Base-by-base conservation (phyloP, 2,888 invertebrate species). In the Parasteatoda lunata region DNA sequence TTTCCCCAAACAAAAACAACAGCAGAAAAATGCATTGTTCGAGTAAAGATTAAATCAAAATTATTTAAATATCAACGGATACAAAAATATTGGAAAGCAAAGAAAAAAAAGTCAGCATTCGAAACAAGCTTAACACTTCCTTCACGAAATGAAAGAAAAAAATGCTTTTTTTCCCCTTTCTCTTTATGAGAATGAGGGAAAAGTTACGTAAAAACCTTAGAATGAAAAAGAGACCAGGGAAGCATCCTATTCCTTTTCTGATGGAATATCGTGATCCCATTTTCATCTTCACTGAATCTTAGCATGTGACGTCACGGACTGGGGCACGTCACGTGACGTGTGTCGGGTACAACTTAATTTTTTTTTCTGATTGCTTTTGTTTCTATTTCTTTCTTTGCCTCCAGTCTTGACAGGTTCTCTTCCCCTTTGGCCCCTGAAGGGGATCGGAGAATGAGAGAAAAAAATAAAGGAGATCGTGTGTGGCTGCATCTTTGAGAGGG, bases 321-420 rank as follows among this genome's bases (percentile, higher is more conserved):
- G 71, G 66, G 59, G 59, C n/a, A 5, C 59, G 59, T 59, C 59
- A 59, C 59, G 59, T 59, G 59, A 59, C 59, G 30, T 30, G 30
- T 59, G 51, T n/a, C 80, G 52, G 51, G 66, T 30, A n/a, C 73
- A 65, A 9, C 6, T 48, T 9, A 13, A 54, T 59, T 79, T 51
- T 30, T 71, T 71, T 59, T 69, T 49, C n/a, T 66, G 73, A 80
- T 80, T 80, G 73, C 80, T 80, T 80, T 80, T 72, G 80, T 80
- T 80, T 80, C 80, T 47, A 15, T 48, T 59, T 70, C 71, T 51
- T 30, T 30, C 72, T 51, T 5, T 30, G n/a, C 59, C 52, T 72
- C 47, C 15, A 66, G 52, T 73, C 66, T 66, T 72, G 71, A 71
- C 78, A 78, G 68, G 30, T 70, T 15, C 7, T 69, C 13, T 66